Conservation (phyloP, 2,888 invertebrate species). For the Polymixis lichenea region DNA sequence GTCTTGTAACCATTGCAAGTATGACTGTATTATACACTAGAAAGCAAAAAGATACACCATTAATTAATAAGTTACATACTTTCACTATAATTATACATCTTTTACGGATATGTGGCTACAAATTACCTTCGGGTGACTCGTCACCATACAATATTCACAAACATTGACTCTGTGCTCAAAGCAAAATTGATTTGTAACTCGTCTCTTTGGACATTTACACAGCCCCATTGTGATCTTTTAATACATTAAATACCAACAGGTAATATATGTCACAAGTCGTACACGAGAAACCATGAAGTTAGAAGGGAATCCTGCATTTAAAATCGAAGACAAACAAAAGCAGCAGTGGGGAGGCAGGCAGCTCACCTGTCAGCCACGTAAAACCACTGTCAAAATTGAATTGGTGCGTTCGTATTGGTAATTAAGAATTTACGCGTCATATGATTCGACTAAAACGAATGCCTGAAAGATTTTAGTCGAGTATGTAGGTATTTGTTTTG, state of each 20-base stretch:
- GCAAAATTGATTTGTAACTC: conserved; percentile 99
- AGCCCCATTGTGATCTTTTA: conserved; percentile 94
- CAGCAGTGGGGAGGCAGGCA: conserved; percentile 57
- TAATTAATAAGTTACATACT: conserved; percentile 22
- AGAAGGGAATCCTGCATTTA: conserved; percentile 49
- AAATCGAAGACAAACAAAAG: conserved; percentile 70
- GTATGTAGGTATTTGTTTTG: no score
- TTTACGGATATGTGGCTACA: conserved; percentile 8
- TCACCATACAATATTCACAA: conserved; percentile 99
- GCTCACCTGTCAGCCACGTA: conserved; percentile 79
- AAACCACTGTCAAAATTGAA: conserved; percentile 70
- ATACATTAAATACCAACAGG: conserved; percentile 23
- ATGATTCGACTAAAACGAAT: conserved; percentile 13
- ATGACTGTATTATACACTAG: conserved; percentile 99
- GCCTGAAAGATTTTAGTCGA: no score
- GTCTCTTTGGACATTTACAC: conserved; percentile 99
- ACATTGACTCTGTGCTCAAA: conserved; percentile 99
- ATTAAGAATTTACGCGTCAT: neutral
- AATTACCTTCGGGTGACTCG: conserved; percentile 97
- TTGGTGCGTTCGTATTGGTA: conserved; percentile 38
- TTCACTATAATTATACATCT: conserved; percentile 38
- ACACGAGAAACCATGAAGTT: conserved; percentile 43
- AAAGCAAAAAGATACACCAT: conserved; percentile 71
- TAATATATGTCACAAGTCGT: conserved; percentile 42
- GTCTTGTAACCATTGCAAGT: conserved; percentile 99